Evolutionary conservation across 1,140 invertebrate species (phyloP).

Genomic region (Neodiprion pinetum): DNA sequence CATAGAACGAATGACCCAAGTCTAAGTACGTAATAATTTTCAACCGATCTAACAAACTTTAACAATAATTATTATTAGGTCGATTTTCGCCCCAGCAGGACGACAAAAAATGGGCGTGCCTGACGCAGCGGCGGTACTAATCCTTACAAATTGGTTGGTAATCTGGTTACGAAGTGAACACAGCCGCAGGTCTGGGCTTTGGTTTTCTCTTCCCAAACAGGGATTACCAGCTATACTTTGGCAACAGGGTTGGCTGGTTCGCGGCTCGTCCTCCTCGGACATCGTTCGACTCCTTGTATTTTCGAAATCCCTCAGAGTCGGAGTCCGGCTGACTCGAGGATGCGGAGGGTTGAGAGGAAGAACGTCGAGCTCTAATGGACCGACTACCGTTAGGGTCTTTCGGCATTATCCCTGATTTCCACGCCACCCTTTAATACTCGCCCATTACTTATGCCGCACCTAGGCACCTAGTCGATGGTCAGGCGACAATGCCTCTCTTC

Average conservation of each 20-base stretch:
- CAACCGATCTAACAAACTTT: no score
- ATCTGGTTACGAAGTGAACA: slow-evolving; percentile 44
- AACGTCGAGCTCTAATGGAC: slow-evolving; percentile 33
- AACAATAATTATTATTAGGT: no score
- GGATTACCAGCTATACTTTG: no score
- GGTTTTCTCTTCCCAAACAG: no score
- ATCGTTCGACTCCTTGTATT: no score
- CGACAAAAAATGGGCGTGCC: not conserved
- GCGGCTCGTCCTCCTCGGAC: no score
- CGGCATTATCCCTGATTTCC: slow-evolving; percentile 46
- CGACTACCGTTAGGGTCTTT: slow-evolving; percentile 41
- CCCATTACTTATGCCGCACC: not conserved
- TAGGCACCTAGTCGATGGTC: not conserved
- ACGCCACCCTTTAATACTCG: slow-evolving; percentile 37
- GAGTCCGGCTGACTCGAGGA: no score
- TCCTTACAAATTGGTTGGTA: slow-evolving; percentile 35
- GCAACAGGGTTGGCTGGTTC: no score
- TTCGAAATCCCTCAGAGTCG: no score
- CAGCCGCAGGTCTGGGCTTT: slow-evolving; percentile 21
- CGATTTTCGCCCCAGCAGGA: not conserved
- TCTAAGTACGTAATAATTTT: no score
- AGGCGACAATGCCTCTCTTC: not conserved
- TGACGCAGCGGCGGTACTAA: not conserved
- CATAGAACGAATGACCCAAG: no score
- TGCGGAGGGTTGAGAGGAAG: no score